These are phyloP conservation scores for Macrophya annulata DNA, from an alignment of 2,888 invertebrate genomes.

Conservation along the genomic window DNA sequence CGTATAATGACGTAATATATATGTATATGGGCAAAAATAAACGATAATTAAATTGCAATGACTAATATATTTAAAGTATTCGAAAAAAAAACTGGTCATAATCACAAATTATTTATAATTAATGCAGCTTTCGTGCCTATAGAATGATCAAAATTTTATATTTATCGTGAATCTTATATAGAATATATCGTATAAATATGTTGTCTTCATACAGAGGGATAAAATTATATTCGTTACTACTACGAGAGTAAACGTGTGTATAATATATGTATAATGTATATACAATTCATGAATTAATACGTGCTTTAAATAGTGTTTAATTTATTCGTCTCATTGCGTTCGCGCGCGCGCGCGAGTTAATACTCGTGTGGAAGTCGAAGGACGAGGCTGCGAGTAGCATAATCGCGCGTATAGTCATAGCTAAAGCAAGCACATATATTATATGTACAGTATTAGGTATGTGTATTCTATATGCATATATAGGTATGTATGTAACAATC, in stretches of 20 bases:
- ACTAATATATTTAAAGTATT: conserved; percentile 3
- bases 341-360: background rate
- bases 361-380: conserved; percentile 68
- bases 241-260: conserved; percentile 3
- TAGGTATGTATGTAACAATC: too few relatives aligned
- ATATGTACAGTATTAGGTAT: background rate
- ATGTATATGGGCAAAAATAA: background rate
- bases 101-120: background rate
- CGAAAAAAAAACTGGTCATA: background rate
- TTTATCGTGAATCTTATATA: background rate
- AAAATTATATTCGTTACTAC: conserved; percentile 31
- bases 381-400: conserved; percentile 59
- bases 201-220: conserved; percentile 43
- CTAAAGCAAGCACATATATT: background rate
- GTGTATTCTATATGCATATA: background rate
- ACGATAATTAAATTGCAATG: background rate
- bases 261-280: too few relatives aligned
- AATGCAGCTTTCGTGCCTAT: background rate
- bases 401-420: conserved; percentile 8
- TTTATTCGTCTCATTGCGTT: conserved; percentile 46
- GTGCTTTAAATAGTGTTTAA: conserved; percentile 52
- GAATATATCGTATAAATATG: background rate
- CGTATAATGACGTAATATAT: background rate
- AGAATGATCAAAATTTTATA: background rate
- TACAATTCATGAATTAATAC: conserved; percentile 45